These are phyloP conservation scores for Ptychadena robeensis DNA, from an alignment of 2,797 vertebrate genomes.

Conservation along the genomic window DNA sequence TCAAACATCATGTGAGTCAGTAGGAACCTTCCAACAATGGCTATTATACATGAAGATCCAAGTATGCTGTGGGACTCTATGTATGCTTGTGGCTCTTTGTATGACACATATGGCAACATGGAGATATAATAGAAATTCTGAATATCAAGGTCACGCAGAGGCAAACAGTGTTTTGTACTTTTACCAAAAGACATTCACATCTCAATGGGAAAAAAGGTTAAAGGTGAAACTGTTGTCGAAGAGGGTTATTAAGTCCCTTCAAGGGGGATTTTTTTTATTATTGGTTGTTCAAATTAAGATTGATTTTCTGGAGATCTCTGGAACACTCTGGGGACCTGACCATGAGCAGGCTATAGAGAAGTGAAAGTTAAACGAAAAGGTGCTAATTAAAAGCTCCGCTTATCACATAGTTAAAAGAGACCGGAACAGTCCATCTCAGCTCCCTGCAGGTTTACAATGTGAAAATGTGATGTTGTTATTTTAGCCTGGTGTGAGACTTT, in stretches of 20 bases:
- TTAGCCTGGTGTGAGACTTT: constrained; percentile 41
- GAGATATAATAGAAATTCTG: constrained; percentile 26
- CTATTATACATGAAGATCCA: background rate
- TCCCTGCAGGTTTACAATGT: constrained; percentile 44
- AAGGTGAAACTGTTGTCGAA: constrained; percentile 63
- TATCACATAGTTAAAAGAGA: constrained; percentile 71
- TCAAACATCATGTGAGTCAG: background rate
- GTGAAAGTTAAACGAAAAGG: constrained; percentile 72
- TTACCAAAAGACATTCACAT: constrained; percentile 46
- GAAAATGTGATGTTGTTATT: constrained; percentile 56
- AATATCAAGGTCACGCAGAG: constrained; percentile 38
- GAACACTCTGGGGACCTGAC: constrained; percentile 61
- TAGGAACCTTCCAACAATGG: background rate
- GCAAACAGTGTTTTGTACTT: constrained; percentile 34
- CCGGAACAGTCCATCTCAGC: constrained; percentile 36
- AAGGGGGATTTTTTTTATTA: constrained; percentile 71
- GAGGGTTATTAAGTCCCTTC: constrained; percentile 66
- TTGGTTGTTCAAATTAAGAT: constrained; percentile 75
- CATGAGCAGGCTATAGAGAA: constrained; percentile 65
- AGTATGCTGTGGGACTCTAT: background rate
- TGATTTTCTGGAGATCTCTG: constrained; percentile 72
- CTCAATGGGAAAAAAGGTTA: constrained; percentile 63
- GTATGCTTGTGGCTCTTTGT: constrained; percentile 1
- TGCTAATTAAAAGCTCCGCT: constrained; percentile 73
- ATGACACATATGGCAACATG: constrained; percentile 27